Conservation (phyloP, 1,140 invertebrate genomes). For the Forficula auricularia region DNA sequence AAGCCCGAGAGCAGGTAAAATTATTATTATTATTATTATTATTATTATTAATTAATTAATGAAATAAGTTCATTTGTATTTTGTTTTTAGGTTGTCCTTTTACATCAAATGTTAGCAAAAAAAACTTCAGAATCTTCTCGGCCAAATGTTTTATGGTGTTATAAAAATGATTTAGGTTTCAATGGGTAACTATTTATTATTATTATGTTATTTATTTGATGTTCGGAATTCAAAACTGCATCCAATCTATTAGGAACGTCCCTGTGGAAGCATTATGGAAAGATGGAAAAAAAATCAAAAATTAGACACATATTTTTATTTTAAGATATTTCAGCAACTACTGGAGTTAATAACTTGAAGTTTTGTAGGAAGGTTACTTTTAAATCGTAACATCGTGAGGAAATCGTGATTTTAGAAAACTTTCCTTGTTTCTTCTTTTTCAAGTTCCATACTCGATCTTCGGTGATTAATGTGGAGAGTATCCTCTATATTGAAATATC, state of each 20-base stretch:
- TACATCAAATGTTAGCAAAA: constrained; percentile 95
- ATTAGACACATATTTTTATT: no score
- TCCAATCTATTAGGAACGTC: neutral
- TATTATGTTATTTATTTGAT: neutral
- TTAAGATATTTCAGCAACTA: no score
- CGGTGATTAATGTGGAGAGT: no score
- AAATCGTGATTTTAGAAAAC: no score
- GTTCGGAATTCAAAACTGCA: neutral
- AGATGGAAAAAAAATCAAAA: no score
- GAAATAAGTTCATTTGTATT: constrained; percentile 14
- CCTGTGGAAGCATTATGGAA: no score
- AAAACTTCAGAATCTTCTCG: constrained; percentile 77
- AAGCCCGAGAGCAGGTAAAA: constrained; percentile 81
- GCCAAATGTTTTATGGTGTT: constrained; percentile 93
- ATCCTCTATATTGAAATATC: no score
- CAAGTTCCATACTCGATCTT: no score
- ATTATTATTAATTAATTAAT: neutral
- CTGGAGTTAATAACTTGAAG: no score
- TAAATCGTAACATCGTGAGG: no score
- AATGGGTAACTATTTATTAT: constrained; percentile 45
- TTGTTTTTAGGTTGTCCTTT: constrained; percentile 78
- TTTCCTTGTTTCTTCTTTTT: no score
- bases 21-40: constrained; percentile 1
- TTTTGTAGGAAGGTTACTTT: no score
- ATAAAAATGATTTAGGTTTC: constrained; percentile 91